Percentiles rank a stretch among this genome's conserved stretches.
Evolutionary conservation across 2,113 vertebrate genomes (phyloP).

Genomic region (Corydoras maculifer): DNA sequence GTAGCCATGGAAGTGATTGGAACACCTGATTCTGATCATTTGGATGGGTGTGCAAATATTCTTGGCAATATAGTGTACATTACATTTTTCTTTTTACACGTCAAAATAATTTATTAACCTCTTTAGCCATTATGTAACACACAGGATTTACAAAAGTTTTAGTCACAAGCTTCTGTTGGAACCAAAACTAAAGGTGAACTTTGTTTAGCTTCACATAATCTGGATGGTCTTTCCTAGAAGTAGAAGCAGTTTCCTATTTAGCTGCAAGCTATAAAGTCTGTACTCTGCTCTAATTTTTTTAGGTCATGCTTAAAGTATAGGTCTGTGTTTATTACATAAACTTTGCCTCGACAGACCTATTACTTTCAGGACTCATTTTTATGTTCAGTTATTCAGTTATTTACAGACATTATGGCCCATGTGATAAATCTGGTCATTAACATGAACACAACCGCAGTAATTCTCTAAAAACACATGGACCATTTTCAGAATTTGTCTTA

Average conservation of each 20-base stretch:
- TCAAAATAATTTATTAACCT: too few species aligned
- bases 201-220: conserved; percentile 9
- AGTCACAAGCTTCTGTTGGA: neutral
- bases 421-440: conserved; percentile 35
- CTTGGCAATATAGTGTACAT: too few species aligned
- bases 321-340: conserved; percentile 15
- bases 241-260: neutral
- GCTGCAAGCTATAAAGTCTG: neutral
- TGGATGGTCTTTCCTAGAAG: neutral
- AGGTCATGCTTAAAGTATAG: neutral
- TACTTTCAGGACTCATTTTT: neutral
- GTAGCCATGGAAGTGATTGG: too few species aligned
- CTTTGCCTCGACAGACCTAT: conserved; percentile 16
- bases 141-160: neutral
- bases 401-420: conserved; percentile 31
- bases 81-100: too few species aligned
- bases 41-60: too few species aligned
- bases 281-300: neutral
- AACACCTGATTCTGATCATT: too few species aligned
- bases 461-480: neutral
- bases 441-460: conserved; percentile 33
- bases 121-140: too few species aligned
- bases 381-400: too few species aligned
- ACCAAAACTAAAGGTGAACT: neutral
- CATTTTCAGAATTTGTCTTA: too few species aligned